A percentile compares a stretch with the other conserved stretches of the same genome.
Conservation (phyloP, 1,140 invertebrate genomes). For the Myzus persicae region DNA sequence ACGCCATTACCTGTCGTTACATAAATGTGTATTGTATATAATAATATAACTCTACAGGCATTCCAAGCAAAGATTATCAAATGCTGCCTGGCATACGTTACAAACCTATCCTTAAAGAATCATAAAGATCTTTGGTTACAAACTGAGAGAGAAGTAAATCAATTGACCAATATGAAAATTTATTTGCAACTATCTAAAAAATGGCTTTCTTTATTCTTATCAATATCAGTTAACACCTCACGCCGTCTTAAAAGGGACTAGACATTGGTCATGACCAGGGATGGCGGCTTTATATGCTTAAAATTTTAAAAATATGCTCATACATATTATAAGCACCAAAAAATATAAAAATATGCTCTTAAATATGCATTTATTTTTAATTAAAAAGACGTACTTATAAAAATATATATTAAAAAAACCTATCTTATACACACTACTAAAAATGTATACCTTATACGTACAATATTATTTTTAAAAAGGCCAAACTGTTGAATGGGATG, state of each 20-base stretch:
- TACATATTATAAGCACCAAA: too few species aligned
- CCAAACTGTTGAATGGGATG: too few species aligned
- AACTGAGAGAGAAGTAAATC: background rate
- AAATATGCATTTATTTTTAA: too few species aligned
- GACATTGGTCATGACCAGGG: background rate
- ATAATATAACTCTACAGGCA: background rate
- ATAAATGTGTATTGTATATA: background rate
- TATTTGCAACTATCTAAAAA: too few species aligned
- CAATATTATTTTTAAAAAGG: too few species aligned
- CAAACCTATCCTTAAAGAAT: background rate
- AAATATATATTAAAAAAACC: too few species aligned
- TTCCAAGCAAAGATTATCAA: background rate
- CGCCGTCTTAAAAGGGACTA: background rate
- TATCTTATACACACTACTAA: too few species aligned
- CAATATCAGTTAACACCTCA: background rate
- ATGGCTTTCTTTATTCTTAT: background rate
- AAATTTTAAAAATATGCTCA: too few species aligned
- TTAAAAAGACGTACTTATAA: too few species aligned
- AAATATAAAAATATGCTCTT: too few species aligned
- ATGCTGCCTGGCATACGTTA: background rate
- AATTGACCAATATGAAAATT: background rate
- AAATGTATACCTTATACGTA: too few species aligned
- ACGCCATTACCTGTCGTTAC: background rate
- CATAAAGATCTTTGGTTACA: background rate
- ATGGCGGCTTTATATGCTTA: too few species aligned